A percentile compares a stretch with the other conserved stretches of the same genome.
Evolutionary conservation across 37 sponge, comb jelly and placozoan species (phyloP).

Genomic region (Amphimedon queenslandica): DNA sequence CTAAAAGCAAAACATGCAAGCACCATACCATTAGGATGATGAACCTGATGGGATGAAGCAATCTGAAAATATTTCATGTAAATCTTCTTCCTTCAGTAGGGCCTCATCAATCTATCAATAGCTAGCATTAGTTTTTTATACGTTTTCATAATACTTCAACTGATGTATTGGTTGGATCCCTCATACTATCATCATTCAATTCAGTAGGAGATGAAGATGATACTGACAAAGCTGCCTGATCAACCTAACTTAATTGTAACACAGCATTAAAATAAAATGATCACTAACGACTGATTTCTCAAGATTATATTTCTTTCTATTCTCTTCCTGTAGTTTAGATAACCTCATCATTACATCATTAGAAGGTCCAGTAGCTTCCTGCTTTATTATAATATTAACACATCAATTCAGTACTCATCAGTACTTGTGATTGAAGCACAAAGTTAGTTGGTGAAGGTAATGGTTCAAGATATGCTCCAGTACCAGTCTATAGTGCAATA

Average conservation of each 20-base stretch:
- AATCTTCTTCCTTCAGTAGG: constrained; percentile 28
- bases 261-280: background rate
- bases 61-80: constrained; percentile 23
- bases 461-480: constrained; percentile 67
- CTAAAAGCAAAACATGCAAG: too few species aligned
- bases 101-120: constrained; percentile 35
- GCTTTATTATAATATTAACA: background rate
- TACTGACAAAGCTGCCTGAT: too few species aligned
- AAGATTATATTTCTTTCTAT: constrained; percentile 13
- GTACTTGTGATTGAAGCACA: background rate
- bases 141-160: too few species aligned
- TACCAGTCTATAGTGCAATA: constrained; percentile 49
- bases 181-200: too few species aligned
- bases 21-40: too few species aligned
- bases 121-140: background rate
- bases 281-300: constrained; percentile 26
- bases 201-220: too few species aligned
- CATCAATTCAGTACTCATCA: background rate
- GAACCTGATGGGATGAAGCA: constrained; percentile 13
- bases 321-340: constrained; percentile 26
- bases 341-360: background rate
- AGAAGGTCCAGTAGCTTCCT: background rate
- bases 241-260: too few species aligned
- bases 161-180: too few species aligned
- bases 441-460: constrained; percentile 56